phyloP scores from a whole-genome alignment of 2,888 invertebrate genomes.

The Chalcis sispes region DNA sequence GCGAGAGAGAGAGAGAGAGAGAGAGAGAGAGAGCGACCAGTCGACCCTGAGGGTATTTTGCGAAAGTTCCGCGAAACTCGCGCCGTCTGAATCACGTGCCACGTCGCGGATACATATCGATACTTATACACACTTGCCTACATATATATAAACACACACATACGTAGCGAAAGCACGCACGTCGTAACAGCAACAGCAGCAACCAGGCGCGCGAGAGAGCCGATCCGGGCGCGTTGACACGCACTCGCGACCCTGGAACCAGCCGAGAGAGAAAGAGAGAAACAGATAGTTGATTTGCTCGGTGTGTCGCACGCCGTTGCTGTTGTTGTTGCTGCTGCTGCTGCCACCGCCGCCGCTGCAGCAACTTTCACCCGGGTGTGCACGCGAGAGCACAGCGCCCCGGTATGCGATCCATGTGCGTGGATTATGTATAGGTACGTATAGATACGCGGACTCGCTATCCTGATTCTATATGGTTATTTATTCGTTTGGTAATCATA shows the following conservation, averaged over 20 bases:
- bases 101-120: conserved; percentile 39
- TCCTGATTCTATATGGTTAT: too few relatives aligned
- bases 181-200: background rate
- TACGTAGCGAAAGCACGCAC: background rate
- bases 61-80: conserved; percentile 56
- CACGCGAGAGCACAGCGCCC: too few relatives aligned
- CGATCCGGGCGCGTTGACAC: conserved; percentile 30
- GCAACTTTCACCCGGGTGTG: conserved; percentile 49
- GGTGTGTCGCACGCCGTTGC: too few relatives aligned
- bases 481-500: too few relatives aligned
- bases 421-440: background rate
- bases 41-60: conserved; percentile 58
- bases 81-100: conserved; percentile 46
- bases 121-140: background rate
- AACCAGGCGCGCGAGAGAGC: conserved; percentile 15
- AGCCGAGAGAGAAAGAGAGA: conserved; percentile 12
- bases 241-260: conserved; percentile 28
- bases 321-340: conserved; percentile 16
- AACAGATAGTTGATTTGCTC: background rate
- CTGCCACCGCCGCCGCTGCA: conserved; percentile 33
- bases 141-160: background rate
- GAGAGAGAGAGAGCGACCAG: conserved; percentile 50
- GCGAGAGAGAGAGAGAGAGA: conserved; percentile 1
- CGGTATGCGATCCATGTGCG: too few relatives aligned
- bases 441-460: too few relatives aligned